Conservation (phyloP, 2,797 vertebrate species). For the Malacoraja senta region DNA sequence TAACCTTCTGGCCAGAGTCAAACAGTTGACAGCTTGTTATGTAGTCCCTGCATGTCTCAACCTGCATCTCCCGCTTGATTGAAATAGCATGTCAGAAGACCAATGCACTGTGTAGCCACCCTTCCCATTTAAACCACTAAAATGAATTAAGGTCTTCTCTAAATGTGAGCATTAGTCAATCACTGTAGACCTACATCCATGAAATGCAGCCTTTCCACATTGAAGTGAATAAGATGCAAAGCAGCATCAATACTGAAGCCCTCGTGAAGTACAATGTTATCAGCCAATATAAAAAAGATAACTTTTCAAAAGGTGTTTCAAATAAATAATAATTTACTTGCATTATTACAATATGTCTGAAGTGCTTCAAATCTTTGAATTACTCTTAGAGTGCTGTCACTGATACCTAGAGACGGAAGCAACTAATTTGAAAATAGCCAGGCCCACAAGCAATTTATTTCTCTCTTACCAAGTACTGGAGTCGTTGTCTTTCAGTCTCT, state of each 20-base stretch:
- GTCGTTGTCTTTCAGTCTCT: constrained; percentile 86
- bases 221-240: not conserved
- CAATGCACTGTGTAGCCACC: not conserved
- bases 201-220: not conserved
- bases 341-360: not conserved
- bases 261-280: not conserved
- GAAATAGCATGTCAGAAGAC: not conserved
- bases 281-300: not conserved
- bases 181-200: not conserved
- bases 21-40: not conserved
- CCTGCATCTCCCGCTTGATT: not conserved
- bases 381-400: not conserved
- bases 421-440: not conserved
- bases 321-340: not conserved
- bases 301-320: not conserved
- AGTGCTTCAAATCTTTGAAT: not conserved
- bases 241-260: not conserved
- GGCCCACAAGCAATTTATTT: not conserved
- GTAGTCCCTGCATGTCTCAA: not conserved
- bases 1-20: not conserved
- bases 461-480: constrained; percentile 87
- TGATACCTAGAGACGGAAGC: not conserved
- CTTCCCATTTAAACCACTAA: not conserved
- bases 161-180: not conserved
- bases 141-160: not conserved